Base-by-base conservation (phyloP, 2,113 vertebrate species). In the Gymnogyps californianus region DNA sequence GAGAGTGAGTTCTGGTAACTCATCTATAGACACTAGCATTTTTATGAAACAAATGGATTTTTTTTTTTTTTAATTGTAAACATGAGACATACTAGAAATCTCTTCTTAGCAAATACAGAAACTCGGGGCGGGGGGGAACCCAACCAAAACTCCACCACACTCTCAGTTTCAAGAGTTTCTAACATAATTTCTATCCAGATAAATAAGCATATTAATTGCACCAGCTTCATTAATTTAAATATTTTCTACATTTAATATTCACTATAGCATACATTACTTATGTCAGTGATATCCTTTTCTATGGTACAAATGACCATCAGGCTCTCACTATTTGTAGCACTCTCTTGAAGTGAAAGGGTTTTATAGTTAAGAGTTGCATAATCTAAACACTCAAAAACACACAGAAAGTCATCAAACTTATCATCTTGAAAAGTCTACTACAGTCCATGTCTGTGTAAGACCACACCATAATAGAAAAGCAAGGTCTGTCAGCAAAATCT, bases 381-480 rank as follows among this genome's bases (percentile, higher is more conserved):
- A 59, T 29, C 49, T 62, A 42, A 75, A 58, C 28, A 52, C 29
- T 46, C n/a, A 70, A 70, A 87, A 32, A 3, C 49, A 70, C 16
- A 57, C 4, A 40, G 13, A 57, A 61, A 79, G 18, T 32, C 42
- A 70, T 25, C 31, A 58, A 65, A 42, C 42, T 29, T 13, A n/a
- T 34, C 15, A 34, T 9, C 22, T 47, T 29, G 16, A 70, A 77
- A 69, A 52, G 49, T 34, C 40, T 65, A 7, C 34, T 44, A 29
- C 6, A 76, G 25, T 4, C 47, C 24, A 13, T 20, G 15, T 38
- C 21, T 66, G 7, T n/a, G 18, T 26, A 49, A 49, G 29, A 59
- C 17, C 28, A 62, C 13, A 55, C 4, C 0, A 0, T 64, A 74
- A 47, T 0, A 36, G 3, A 62, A 72, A 44, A 61, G 22, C 34